Evolutionary conservation across 2,797 vertebrate species (phyloP).

Genomic region (Syngnathus acus): DNA sequence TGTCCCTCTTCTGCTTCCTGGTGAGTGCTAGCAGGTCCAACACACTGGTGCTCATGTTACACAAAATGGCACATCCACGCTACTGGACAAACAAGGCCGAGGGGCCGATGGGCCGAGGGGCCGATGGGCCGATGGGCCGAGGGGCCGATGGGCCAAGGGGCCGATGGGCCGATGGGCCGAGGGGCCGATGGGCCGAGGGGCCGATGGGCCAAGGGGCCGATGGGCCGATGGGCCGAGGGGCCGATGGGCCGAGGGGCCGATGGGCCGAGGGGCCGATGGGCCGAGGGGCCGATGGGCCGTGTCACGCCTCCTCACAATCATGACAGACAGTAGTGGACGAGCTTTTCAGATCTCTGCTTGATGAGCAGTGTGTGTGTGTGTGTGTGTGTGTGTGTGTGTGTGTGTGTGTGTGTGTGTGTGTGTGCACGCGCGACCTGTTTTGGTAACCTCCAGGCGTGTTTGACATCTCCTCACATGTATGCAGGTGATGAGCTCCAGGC

Average conservation of each 20-base stretch:
- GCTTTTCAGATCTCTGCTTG: constrained; percentile 20
- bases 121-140: constrained; percentile 13
- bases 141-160: constrained; percentile 17
- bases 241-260: constrained; percentile 14
- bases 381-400: too few species aligned
- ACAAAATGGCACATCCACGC: constrained; percentile 41
- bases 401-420: background rate
- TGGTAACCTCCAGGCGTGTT: constrained; percentile 26
- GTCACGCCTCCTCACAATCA: constrained; percentile 4
- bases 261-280: too few species aligned
- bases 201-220: constrained; percentile 16
- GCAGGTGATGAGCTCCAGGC: constrained; percentile 28
- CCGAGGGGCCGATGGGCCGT: constrained; percentile 21
- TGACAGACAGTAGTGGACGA: constrained; percentile 9
- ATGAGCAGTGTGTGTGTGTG: constrained; percentile 8
- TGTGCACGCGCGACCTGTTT: constrained; percentile 29
- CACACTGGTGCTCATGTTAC: constrained; percentile 54
- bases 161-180: constrained; percentile 20
- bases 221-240: constrained; percentile 17
- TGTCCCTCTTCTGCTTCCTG: constrained; percentile 62
- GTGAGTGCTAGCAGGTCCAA: constrained; percentile 20
- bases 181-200: constrained; percentile 11
- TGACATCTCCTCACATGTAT: constrained; percentile 30
- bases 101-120: constrained; percentile 1
- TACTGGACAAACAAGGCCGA: constrained; percentile 22